These are phyloP conservation scores for Cheilosia scutellata DNA, from an alignment of 2,888 invertebrate genomes.

Conservation along the genomic window DNA sequence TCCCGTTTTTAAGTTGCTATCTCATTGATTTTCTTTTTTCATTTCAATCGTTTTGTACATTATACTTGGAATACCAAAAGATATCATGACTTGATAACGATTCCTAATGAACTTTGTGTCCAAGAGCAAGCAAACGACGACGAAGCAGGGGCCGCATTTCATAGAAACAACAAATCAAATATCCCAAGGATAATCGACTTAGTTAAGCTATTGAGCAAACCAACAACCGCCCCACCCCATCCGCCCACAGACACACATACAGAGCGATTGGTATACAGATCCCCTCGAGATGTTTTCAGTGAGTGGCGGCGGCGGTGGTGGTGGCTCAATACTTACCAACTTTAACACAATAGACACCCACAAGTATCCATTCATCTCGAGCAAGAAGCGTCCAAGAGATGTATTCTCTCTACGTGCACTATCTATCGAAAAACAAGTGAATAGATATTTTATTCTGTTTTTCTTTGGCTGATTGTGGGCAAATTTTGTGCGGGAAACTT, in stretches of 20 bases:
- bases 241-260: neutral
- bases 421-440: conserved; percentile 64
- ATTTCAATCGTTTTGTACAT: conserved; percentile 59
- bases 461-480: conserved; percentile 62
- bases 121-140: conserved; percentile 19
- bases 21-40: conserved; percentile 60
- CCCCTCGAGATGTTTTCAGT: conserved; percentile 46
- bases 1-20: conserved; percentile 60
- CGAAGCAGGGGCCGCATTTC: conserved; percentile 8
- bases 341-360: conserved; percentile 74
- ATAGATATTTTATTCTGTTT: conserved; percentile 70
- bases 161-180: conserved; percentile 74
- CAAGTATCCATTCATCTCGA: conserved; percentile 66
- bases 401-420: conserved; percentile 7
- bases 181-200: conserved; percentile 76
- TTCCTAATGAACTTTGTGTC: conserved; percentile 73
- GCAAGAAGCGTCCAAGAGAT: conserved; percentile 50
- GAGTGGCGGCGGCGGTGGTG: conserved; percentile 29
- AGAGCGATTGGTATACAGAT: conserved; percentile 2
- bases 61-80: conserved; percentile 69
- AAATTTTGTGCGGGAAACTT: conserved; percentile 63
- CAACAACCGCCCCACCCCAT: conserved; percentile 20
- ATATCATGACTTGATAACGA: conserved; percentile 76
- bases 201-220: conserved; percentile 75
- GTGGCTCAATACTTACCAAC: conserved; percentile 61